These are phyloP conservation scores for Callimorpha dominula DNA, from an alignment of 2,888 invertebrate genomes.

Conservation along the genomic window DNA sequence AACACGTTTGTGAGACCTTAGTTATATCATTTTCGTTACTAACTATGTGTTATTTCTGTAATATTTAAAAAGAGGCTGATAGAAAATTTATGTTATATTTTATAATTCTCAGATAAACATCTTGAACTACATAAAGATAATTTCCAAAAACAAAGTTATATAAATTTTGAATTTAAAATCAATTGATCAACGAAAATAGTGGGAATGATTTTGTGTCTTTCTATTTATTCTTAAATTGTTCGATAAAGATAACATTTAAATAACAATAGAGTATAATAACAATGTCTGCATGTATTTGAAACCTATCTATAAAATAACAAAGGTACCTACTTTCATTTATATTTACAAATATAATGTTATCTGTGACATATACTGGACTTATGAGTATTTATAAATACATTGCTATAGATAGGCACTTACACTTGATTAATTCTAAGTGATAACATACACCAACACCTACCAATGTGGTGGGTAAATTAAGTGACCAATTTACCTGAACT, in stretches of 20 bases:
- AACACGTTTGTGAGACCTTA: background rate
- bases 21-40: background rate
- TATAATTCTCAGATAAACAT: constrained; percentile 31
- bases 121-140: constrained; percentile 22
- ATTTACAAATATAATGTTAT: constrained; percentile 68
- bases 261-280: constrained; percentile 49
- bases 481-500: constrained; percentile 5
- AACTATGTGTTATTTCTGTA: too few relatives aligned
- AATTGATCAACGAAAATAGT: constrained; percentile 18
- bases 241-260: constrained; percentile 40
- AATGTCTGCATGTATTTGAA: constrained; percentile 37
- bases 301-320: constrained; percentile 50
- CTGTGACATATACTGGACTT: constrained; percentile 56
- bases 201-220: constrained; percentile 11
- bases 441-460: constrained; percentile 31
- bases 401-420: constrained; percentile 56
- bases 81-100: too few relatives aligned
- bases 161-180: constrained; percentile 16
- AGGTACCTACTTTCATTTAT: constrained; percentile 60
- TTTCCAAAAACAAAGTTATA: constrained; percentile 26
- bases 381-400: constrained; percentile 69
- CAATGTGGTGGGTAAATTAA: constrained; percentile 15
- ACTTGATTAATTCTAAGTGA: constrained; percentile 36
- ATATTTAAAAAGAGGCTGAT: too few relatives aligned
- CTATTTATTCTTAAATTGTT: constrained; percentile 25